Percentiles rank a stretch among this genome's conserved stretches.
Conservation (phyloP, 2,888 invertebrate species). For the Napeogenes sylphis region DNA sequence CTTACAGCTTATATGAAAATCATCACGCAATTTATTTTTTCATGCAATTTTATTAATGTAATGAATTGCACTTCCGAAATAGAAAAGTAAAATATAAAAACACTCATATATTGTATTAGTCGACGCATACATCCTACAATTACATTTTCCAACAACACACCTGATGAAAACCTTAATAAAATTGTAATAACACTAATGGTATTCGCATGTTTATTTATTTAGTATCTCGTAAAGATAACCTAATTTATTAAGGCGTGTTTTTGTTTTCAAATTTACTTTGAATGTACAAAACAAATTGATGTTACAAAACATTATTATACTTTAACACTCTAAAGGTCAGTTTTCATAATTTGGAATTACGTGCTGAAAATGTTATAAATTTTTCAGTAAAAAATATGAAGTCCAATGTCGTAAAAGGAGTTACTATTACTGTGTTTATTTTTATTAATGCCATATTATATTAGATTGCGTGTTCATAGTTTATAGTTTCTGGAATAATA, state of each 20-base stretch:
- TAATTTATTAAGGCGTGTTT: conserved; percentile 58
- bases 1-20: no score
- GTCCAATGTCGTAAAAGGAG: not conserved
- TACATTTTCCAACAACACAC: conserved; percentile 52
- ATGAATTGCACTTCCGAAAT: no score
- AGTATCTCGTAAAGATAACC: conserved; percentile 55
- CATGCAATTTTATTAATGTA: no score
- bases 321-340: conserved; percentile 20
- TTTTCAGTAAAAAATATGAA: conserved; percentile 1
- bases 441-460: not conserved
- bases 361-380: conserved; percentile 26
- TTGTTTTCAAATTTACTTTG: conserved; percentile 47
- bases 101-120: no score
- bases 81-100: no score
- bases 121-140: conserved; percentile 35
- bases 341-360: conserved; percentile 20
- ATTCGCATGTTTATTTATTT: conserved; percentile 70
- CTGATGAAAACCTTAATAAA: conserved; percentile 46
- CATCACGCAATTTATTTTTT: no score
- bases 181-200: conserved; percentile 70
- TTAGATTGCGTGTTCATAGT: not conserved
- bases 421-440: not conserved
- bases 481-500: not conserved
- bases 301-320: conserved; percentile 24
- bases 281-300: conserved; percentile 20